phyloP scores from a whole-genome alignment of 2,797 vertebrate genomes.

The Lagocephalus sceleratus region DNA sequence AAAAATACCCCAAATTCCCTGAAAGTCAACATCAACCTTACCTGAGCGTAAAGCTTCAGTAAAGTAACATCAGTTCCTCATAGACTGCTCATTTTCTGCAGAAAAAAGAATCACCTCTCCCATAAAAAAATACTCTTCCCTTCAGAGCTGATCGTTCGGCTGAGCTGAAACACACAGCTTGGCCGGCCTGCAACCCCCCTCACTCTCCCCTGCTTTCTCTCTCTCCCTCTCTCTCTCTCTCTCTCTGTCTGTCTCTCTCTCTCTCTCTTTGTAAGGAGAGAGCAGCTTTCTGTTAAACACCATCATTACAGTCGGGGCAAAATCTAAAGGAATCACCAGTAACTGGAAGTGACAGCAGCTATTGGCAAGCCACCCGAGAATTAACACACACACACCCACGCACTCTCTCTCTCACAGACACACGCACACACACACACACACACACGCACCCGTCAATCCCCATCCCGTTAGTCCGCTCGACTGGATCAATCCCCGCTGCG shows the following conservation, averaged over 20 bases:
- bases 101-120: conserved; percentile 17
- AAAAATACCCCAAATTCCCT: neutral
- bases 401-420: conserved; percentile 23
- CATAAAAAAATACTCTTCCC: conserved; percentile 50
- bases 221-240: conserved; percentile 32
- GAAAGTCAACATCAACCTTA: conserved; percentile 42
- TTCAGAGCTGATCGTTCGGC: conserved; percentile 37
- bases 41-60: conserved; percentile 58
- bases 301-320: conserved; percentile 71
- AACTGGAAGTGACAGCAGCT: conserved; percentile 76
- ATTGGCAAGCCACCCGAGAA: conserved; percentile 73
- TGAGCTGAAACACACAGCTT: conserved; percentile 48
- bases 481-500: conserved; percentile 20
- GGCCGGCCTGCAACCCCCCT: conserved; percentile 46
- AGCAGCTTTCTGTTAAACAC: conserved; percentile 63
- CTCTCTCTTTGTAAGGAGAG: conserved; percentile 48
- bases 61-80: conserved; percentile 50
- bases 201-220: conserved; percentile 38
- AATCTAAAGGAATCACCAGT: conserved; percentile 80
- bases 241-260: conserved; percentile 29
- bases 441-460: conserved; percentile 44
- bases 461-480: conserved; percentile 36
- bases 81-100: conserved; percentile 52
- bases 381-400: conserved; percentile 50
- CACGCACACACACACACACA: conserved; percentile 35